Conservation (phyloP, 2,888 invertebrate genomes). For the Meganola albula region DNA sequence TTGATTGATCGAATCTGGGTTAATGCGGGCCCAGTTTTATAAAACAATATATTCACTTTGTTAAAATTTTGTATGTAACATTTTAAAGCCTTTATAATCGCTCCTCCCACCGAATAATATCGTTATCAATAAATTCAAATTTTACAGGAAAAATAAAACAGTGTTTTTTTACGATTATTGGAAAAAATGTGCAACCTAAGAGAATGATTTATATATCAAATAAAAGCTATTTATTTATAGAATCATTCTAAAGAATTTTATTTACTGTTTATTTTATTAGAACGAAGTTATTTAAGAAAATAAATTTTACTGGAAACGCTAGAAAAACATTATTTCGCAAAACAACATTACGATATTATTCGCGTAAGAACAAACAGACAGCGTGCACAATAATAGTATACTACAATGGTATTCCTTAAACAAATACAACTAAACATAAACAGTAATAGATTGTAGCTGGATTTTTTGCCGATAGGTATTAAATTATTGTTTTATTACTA, state of each 20-base stretch:
- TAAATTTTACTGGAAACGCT: conserved; percentile 1
- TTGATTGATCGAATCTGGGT: background rate
- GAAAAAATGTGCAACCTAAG: conserved; percentile 1
- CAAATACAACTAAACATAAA: background rate
- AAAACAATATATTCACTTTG: background rate
- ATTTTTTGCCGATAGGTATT: background rate
- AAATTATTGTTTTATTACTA: background rate
- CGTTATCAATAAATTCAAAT: background rate
- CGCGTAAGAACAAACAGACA: conserved; percentile 1
- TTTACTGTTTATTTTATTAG: background rate
- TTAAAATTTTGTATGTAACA: too few species aligned
- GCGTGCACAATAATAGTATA: background rate
- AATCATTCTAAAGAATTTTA: conserved; percentile 1
- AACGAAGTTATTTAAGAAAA: conserved; percentile 1
- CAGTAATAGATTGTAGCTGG: background rate
- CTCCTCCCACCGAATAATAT: conserved; percentile 1
- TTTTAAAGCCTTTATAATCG: too few species aligned
- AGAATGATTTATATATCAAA: conserved; percentile 4
- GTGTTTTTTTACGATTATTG: conserved; percentile 1
- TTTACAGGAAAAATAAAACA: background rate
- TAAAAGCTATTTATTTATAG: conserved; percentile 1
- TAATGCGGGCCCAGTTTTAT: background rate
- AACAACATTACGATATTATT: conserved; percentile 4
- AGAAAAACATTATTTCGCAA: conserved; percentile 3
- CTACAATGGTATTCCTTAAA: background rate